phyloP scores from a whole-genome alignment of 1,140 invertebrate genomes.

The Zaprionus ornatus region DNA sequence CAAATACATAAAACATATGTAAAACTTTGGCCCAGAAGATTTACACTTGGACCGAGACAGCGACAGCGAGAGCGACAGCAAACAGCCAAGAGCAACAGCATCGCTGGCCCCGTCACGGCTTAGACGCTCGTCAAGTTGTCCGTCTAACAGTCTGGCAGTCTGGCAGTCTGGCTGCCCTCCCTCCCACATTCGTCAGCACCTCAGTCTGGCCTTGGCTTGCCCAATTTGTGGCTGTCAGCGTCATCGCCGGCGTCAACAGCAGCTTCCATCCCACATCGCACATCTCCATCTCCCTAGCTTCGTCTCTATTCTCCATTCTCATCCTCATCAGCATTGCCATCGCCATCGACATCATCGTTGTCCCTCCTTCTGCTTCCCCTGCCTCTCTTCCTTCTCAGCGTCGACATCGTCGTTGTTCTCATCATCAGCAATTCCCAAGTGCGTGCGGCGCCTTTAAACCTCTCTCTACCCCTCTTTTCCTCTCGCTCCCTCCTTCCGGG shows the following conservation, averaged over 20 bases:
- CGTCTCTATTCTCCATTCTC: neutral
- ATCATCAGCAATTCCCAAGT: conserved; percentile 53
- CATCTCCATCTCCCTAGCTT: neutral
- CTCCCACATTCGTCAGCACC: neutral
- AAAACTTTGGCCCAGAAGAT: conserved; percentile 40
- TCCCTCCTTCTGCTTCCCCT: conserved; percentile 1
- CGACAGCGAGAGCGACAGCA: neutral
- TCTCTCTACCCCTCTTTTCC: neutral
- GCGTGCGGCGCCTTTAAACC: conserved; percentile 42
- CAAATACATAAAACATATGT: conserved; percentile 55
- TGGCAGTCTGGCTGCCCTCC: neutral
- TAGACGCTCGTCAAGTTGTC: conserved; percentile 16
- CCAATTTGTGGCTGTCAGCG: conserved; percentile 71
- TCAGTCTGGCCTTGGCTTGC: conserved; percentile 49
- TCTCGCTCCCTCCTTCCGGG: conserved; percentile 10
- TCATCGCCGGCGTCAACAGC: conserved; percentile 30
- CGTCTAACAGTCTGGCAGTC: neutral
- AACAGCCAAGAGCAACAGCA: conserved; percentile 6
- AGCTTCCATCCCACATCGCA: conserved; percentile 2
- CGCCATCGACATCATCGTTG: conserved; percentile 38
- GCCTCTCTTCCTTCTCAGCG: neutral
- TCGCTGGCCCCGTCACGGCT: conserved; percentile 30
- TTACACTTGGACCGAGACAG: conserved; percentile 48
- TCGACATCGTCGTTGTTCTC: conserved; percentile 21
- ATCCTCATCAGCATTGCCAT: conserved; percentile 4